Evolutionary conservation across 2,113 vertebrate species (phyloP).

Genomic region (Esox niger): DNA sequence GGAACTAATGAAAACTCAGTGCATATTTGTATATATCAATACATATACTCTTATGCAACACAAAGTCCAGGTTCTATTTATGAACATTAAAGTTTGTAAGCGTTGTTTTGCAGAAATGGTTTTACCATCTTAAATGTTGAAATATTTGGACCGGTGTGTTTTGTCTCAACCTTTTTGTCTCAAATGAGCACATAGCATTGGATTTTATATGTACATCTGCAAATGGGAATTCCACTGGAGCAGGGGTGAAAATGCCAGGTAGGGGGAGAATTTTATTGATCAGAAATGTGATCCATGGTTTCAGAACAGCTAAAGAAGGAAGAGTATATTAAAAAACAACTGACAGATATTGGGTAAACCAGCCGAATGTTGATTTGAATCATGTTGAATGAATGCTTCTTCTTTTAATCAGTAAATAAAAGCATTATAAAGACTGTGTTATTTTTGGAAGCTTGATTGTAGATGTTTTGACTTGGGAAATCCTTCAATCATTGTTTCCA

Average conservation of each 20-base stretch:
- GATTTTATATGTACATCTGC: conserved; percentile 95
- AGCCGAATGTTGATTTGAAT: conserved; percentile 92
- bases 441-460: too few relatives aligned
- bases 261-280: conserved; percentile 88
- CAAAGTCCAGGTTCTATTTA: conserved; percentile 97
- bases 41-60: conserved; percentile 91
- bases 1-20: conserved; percentile 60
- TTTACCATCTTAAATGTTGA: conserved; percentile 95
- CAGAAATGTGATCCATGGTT: conserved; percentile 81
- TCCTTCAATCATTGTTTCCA: too few relatives aligned
- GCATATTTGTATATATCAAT: conserved; percentile 70
- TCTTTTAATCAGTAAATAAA: conserved; percentile 99
- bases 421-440: conserved; percentile 80
- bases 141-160: conserved; percentile 91
- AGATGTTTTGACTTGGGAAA: too few relatives aligned
- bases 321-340: conserved; percentile 62
- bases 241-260: conserved; percentile 84
- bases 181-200: conserved; percentile 90
- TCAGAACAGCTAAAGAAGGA: conserved; percentile 64
- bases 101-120: conserved; percentile 85
- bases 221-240: conserved; percentile 80
- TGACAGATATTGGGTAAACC: conserved; percentile 86
- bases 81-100: conserved; percentile 89
- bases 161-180: conserved; percentile 85
- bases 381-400: conserved; percentile 99